These are phyloP conservation scores for Fulmarus glacialis DNA, from an alignment of 2,113 vertebrate species.

Conservation along the genomic window DNA sequence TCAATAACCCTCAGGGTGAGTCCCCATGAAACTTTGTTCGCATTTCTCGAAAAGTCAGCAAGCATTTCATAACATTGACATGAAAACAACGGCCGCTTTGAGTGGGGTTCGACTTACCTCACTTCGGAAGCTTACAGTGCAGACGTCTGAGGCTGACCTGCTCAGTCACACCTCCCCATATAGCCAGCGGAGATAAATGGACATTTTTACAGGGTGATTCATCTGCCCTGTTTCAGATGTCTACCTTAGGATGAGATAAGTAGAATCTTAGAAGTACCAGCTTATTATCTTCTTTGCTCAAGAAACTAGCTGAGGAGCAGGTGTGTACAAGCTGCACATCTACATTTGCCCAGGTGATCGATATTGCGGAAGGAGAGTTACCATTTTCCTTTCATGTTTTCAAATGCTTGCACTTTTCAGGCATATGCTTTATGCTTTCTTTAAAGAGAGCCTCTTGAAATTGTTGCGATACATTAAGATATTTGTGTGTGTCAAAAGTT, in stretches of 20 bases:
- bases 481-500: background rate
- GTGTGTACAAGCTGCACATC: background rate
- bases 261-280: background rate
- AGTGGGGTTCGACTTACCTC: background rate
- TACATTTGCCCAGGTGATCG: rapidly evolving
- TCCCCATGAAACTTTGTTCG: background rate
- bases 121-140: background rate
- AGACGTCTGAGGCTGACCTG: background rate
- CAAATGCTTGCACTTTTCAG: background rate
- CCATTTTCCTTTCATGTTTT: background rate
- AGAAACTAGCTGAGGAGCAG: background rate
- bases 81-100: background rate
- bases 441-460: background rate
- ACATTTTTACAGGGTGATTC: background rate
- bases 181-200: background rate
- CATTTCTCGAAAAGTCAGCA: background rate
- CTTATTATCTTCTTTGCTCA: background rate
- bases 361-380: background rate
- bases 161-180: rapidly evolving
- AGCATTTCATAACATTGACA: background rate
- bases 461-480: background rate
- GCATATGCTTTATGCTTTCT: background rate
- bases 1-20: slow-evolving; percentile 95
- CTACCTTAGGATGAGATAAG: background rate
- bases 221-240: background rate